phyloP scores from a whole-genome alignment of 2,888 invertebrate genomes.

The Nemapogon koenigi region DNA sequence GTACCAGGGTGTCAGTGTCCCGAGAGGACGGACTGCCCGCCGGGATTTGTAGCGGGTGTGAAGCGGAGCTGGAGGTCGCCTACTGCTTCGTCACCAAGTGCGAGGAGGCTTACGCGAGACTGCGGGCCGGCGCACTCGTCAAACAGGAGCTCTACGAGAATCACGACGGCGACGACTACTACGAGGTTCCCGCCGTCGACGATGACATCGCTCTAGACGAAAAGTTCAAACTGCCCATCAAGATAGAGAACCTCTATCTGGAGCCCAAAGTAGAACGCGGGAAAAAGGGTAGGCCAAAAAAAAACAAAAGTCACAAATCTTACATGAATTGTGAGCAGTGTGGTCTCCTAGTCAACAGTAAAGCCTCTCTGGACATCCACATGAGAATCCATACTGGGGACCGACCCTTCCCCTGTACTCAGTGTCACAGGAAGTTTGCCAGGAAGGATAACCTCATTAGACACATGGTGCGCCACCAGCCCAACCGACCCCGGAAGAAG shows the following conservation, averaged over 20 bases:
- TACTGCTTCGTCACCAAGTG: slow-evolving; percentile 43
- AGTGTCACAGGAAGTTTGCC: slow-evolving; percentile 29
- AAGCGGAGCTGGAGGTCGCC: slow-evolving; percentile 29
- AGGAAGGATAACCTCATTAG: neutral
- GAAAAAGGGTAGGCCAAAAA: slow-evolving; percentile 8
- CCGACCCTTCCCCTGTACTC: slow-evolving; percentile 37
- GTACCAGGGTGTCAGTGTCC: slow-evolving; percentile 28
- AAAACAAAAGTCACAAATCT: too few species aligned
- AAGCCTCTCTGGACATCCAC: slow-evolving; percentile 41
- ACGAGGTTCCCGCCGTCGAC: neutral
- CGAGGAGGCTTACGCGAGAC: slow-evolving; percentile 36
- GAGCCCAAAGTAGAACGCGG: neutral
- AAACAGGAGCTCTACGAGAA: too few species aligned
- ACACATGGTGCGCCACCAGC: neutral
- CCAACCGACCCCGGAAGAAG: neutral
- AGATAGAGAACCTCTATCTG: neutral
- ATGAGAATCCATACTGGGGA: slow-evolving; percentile 50
- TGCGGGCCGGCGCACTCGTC: too few species aligned
- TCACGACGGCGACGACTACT: too few species aligned
- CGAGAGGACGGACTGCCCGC: slow-evolving; percentile 43
- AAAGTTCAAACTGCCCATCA: neutral
- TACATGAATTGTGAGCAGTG: too few species aligned
- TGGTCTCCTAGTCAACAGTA: slow-evolving; percentile 31
- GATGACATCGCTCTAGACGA: neutral
- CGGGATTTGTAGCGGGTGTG: slow-evolving; percentile 37